Evolutionary conservation across 2,797 vertebrate genomes (phyloP), one percentile per base, ranked within the genome.

Genomic region (Danio choprae): DNA sequence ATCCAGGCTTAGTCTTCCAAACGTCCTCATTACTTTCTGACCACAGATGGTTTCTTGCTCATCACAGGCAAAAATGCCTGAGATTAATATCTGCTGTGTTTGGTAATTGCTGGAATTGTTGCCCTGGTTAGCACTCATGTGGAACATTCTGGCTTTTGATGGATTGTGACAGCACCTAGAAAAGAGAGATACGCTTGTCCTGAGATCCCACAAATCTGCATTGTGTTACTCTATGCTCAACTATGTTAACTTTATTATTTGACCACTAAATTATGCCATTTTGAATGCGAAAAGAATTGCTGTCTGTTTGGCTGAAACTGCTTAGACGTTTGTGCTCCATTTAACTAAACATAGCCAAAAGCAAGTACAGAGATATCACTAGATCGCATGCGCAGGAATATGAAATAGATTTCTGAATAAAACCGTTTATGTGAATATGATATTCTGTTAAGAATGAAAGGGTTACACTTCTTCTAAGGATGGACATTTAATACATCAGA

Each of bases 81-180:
- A 46, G 51, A 79, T 79, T 29, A 50, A 50, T 79, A 79, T 79
- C 65, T 70, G 65, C 76, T 79, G 51, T 6, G 4, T 48, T 50
- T 15, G 5, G 22, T 62, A 79, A 70, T 62, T 43, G 67, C 56
- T 71, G 41, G 67, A 79, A 53, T 62, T 8, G 36, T 40, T 79
- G 29, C 67, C 65, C 44, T 59, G 65, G 76, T 60, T 50, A 70
- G 65, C 67, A 13, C 43, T 43, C 65, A 70, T 43, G 55, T 71
- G 55, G 65, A 78, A 78, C 29, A 60, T 78, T 77, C 64, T 78
- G 46, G 44, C 55, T 41, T 13, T 40, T 60, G 43, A 59, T 60
- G 53, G 44, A 48, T 50, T 77, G 46, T 76, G 63, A 48, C 53
- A 59, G 22, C n/a, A 22, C 41, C 53, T 18, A n/a, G 15, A 29